Evolutionary conservation across 37 sponge, comb jelly and placozoan genomes (phyloP), one percentile per base, ranked within the genome.

Genomic region (Ianthella basta): DNA sequence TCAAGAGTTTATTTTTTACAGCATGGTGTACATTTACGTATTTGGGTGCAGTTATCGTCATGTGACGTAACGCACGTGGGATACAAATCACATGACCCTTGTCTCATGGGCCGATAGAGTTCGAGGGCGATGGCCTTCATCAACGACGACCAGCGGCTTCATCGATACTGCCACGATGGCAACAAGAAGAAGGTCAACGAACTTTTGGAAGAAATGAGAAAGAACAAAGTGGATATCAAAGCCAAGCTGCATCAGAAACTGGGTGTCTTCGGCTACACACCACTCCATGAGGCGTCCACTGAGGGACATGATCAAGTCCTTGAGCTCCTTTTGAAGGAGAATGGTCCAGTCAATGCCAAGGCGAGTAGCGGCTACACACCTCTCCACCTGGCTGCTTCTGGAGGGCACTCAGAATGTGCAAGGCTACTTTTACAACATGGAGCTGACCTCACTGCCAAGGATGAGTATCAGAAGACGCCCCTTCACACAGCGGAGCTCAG

Each of bases 261-360:
- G 20, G 94, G 94, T 0, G 89, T 88, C 30, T 94, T 83, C 57
- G 94, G 94, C 20, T 94, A 94, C 84, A 91, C 94, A 21, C 94
- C 94, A 6, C 89, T 94, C 20, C 94, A 94, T 70, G 94, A 94
- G 73, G 91, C 94, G 18, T 79, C 36, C 29, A 80, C 56, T 39
- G 77, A 59, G 19, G 92, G 92, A 37, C 77, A 89, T 16, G 1
- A 19, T 3, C 35, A 81, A 24, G 83, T 85, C 3, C 39, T 89
- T 74, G 75, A 88, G 36, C 72, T 59, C 36, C 53, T 89, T 27
- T 78, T 89, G 39, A 19, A 27, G 0, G 72, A 40, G 23, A 59
- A 55, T 2, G 57, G 77, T 44, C 50, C 50, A 8, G 53, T 80
- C 77, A n/a, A 32, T 33, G 63, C 35, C 37, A 59, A n/a, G 81